Evolutionary conservation across 1,140 invertebrate species (phyloP), one percentile per base, ranked within the genome.

Genomic region (Gryon sp.): DNA sequence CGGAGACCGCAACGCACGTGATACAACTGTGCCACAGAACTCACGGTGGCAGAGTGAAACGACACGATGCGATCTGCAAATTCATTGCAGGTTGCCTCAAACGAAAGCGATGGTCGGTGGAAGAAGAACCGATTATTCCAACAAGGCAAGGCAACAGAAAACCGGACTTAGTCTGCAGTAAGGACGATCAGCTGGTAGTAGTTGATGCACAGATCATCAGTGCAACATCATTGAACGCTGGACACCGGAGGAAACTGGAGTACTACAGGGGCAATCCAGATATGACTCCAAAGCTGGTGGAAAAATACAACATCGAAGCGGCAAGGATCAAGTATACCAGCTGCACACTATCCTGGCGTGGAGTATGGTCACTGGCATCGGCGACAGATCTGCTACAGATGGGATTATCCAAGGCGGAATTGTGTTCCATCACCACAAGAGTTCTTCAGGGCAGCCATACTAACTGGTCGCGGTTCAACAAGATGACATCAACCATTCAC

Each of bases 11-110:
- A 5, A n/a, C 30, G 4, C n/a, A 34, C n/a, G 11, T 34, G 8
- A 34, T 34, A 2, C 30, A 34, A n/a, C 30, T 6, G 30, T 34
- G 30, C n/a, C n/a, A 34, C n/a, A 4, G 30, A 12, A n/a, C n/a
- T n/a, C n/a, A 34, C n/a, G 30, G 30, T 34, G 30, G 30, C 11
- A 34, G 30, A n/a, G 11, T 34, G 30, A 34, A n/a, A n/a, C n/a
- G 30, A n/a, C 30, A 34, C 30, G n/a, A 34, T n/a, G 11, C 30
- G n/a, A n/a, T 34, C n/a, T 24, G 22, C 22, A 24, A n/a, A n/a
- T n/a, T n/a, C n/a, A n/a, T n/a, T n/a, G n/a, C n/a, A 24, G 22
- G 22, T 24, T 24, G 3, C 22, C 22, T 24, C 3, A 24, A 7
- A 24, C 22, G 22, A 4, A 24, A 24, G 7, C 3, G 22, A 3